phyloP scores from a whole-genome alignment of 2,113 vertebrate genomes.

The Hiodon alosoides region DNA sequence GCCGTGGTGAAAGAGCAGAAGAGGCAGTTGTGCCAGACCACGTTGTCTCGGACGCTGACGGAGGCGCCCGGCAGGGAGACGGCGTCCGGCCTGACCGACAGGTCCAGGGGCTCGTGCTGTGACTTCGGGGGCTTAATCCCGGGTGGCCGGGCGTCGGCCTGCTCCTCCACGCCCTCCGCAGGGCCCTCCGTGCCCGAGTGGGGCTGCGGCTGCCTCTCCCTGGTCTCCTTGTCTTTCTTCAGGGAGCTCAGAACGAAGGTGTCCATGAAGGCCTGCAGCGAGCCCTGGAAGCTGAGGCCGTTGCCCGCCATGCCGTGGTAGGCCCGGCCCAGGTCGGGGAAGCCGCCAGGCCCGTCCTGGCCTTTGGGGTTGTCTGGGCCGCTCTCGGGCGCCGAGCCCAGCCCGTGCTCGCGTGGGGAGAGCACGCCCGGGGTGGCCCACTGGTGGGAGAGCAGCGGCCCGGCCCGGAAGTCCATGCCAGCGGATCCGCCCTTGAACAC shows the following conservation, averaged over 20 bases:
- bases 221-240: slow-evolving; percentile 83
- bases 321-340: slow-evolving; percentile 84
- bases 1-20: slow-evolving; percentile 95
- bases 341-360: slow-evolving; percentile 72
- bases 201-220: slow-evolving; percentile 65
- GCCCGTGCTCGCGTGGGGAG: slow-evolving; percentile 64
- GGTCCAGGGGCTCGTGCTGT: slow-evolving; percentile 90
- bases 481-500: slow-evolving; percentile 85
- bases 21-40: slow-evolving; percentile 91
- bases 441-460: slow-evolving; percentile 77
- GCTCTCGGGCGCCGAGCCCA: slow-evolving; percentile 59
- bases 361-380: slow-evolving; percentile 73
- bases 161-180: slow-evolving; percentile 73
- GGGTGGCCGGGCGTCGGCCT: slow-evolving; percentile 62
- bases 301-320: slow-evolving; percentile 90
- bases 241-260: slow-evolving; percentile 87
- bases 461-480: slow-evolving; percentile 82
- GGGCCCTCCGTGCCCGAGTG: slow-evolving; percentile 65
- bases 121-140: slow-evolving; percentile 67
- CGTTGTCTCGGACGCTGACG: slow-evolving; percentile 87
- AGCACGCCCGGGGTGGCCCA: slow-evolving; percentile 79
- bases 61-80: slow-evolving; percentile 82
- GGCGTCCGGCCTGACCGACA: slow-evolving; percentile 88
- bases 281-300: slow-evolving; percentile 91
- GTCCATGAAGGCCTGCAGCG: slow-evolving; percentile 97